Conservation (phyloP, 2,888 invertebrate genomes). For the Camptogramma bilineatum region DNA sequence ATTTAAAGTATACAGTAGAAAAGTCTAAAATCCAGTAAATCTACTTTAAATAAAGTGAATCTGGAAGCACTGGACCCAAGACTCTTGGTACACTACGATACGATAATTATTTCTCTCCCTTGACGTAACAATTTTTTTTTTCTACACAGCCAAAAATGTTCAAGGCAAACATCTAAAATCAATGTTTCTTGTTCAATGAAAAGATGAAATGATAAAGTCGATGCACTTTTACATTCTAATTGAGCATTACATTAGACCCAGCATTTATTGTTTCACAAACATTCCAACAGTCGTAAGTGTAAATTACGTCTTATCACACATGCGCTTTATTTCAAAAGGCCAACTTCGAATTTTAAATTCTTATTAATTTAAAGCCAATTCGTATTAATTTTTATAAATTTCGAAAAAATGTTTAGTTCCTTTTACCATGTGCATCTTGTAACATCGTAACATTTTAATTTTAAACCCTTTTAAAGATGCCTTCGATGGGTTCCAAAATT, state of each 20-base stretch:
- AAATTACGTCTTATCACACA: conserved; percentile 11
- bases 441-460: neutral
- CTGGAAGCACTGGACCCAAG: too few relatives aligned
- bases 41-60: too few relatives aligned
- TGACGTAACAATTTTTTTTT: too few relatives aligned
- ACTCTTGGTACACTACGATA: too few relatives aligned
- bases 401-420: neutral
- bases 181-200: neutral
- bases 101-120: too few relatives aligned
- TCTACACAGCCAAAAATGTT: neutral
- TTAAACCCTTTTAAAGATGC: conserved; percentile 1
- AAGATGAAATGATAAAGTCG: conserved; percentile 8
- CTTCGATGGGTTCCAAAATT: conserved; percentile 3
- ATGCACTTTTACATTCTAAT: conserved; percentile 10
- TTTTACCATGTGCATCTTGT: neutral
- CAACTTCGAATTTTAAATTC: conserved; percentile 16
- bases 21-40: too few relatives aligned
- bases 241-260: conserved; percentile 3
- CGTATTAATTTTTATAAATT: conserved; percentile 2
- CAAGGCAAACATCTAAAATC: neutral
- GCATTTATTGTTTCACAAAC: conserved; percentile 5
- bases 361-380: conserved; percentile 12
- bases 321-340: conserved; percentile 7
- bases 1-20: too few relatives aligned
- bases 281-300: conserved; percentile 3